A percentile compares a stretch with the other conserved stretches of the same genome.
These are phyloP conservation scores for Alentia gelatinosa DNA, from an alignment of 2,888 invertebrate species.

Conservation along the genomic window DNA sequence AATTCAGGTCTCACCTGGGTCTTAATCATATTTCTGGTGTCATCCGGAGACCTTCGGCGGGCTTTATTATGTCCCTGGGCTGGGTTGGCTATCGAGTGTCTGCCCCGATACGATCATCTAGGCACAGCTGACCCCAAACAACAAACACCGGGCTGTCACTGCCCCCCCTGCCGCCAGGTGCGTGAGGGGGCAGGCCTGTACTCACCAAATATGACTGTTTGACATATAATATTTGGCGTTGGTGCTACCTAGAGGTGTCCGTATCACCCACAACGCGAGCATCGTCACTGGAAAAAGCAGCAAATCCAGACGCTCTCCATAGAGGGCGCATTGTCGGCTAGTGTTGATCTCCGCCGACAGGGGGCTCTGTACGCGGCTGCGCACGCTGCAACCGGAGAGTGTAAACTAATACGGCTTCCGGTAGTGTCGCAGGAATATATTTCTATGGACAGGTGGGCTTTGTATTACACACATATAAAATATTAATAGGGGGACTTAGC, in stretches of 20 bases:
- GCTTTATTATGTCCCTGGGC: conserved; percentile 21
- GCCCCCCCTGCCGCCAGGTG: neutral
- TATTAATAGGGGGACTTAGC: conserved; percentile 42
- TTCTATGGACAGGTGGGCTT: neutral
- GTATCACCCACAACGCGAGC: neutral
- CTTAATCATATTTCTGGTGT: conserved; percentile 51
- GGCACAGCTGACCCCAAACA: conserved; percentile 36
- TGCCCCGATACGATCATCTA: conserved; percentile 8
- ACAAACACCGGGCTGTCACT: conserved; percentile 13
- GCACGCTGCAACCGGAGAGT: neutral
- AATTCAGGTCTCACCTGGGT: neutral
- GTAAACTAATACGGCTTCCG: neutral
- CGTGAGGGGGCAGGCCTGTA: neutral
- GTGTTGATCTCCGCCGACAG: conserved; percentile 17
- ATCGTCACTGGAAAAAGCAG: neutral
- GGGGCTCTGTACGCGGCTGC: neutral
- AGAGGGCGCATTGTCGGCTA: neutral
- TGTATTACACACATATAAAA: conserved; percentile 49
- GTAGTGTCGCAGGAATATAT: conserved; percentile 20
- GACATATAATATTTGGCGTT: conserved; percentile 47
- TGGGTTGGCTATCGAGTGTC: neutral
- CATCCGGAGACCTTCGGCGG: neutral
- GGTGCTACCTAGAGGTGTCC: neutral
- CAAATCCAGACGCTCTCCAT: neutral
- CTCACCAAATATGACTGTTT: conserved; percentile 47